Percentiles rank a stretch among this genome's conserved stretches.
Evolutionary conservation across 2,113 vertebrate species (phyloP).

Genomic region (Alexandromys fortis): DNA sequence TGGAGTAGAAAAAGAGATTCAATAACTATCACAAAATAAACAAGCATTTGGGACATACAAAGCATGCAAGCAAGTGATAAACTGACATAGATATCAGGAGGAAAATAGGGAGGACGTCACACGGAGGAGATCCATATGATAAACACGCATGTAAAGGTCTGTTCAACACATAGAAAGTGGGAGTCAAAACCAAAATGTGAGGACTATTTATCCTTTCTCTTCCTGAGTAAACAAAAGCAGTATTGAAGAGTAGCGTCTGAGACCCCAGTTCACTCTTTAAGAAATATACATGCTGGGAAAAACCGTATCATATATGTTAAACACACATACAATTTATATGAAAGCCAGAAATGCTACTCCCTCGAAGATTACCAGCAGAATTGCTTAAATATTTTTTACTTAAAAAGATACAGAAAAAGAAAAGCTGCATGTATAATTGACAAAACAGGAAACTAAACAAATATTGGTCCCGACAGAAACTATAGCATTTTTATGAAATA

Average conservation of each 20-base stretch:
- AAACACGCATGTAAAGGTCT: neutral
- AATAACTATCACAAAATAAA: neutral
- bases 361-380: neutral
- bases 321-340: neutral
- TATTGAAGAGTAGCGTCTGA: neutral
- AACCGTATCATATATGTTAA: neutral
- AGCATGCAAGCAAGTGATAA: neutral
- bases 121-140: neutral
- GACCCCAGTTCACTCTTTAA: neutral
- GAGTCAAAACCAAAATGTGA: neutral
- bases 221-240: neutral
- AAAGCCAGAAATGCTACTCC: neutral
- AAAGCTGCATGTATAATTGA: neutral
- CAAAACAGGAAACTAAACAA: neutral
- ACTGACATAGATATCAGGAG: accelerated
- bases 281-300: neutral
- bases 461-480: neutral
- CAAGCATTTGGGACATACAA: neutral
- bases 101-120: neutral
- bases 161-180: neutral
- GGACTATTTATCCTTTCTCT: no score
- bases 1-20: neutral
- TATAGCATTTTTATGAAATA: neutral
- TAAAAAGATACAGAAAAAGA: neutral
- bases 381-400: neutral